Percentiles rank a stretch among this genome's conserved stretches.
Evolutionary conservation across 2,113 vertebrate species (phyloP).

Genomic region (Pteropus alecto): DNA sequence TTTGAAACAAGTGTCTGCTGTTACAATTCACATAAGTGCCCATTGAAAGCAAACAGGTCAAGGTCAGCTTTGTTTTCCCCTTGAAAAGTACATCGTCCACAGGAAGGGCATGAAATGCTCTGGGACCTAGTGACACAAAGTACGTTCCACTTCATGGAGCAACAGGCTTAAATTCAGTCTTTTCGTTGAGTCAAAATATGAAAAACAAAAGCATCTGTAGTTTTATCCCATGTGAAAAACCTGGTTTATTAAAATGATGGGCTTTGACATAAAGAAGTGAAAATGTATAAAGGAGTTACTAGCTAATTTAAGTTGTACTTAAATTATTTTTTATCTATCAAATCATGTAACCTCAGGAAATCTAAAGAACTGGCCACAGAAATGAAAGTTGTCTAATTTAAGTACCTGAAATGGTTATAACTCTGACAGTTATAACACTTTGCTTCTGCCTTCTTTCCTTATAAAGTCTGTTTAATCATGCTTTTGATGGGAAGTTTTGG

Average conservation of each 20-base stretch:
- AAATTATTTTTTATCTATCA: background rate
- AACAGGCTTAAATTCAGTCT: background rate
- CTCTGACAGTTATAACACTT: background rate
- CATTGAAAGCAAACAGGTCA: constrained; percentile 29
- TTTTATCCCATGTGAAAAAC: background rate
- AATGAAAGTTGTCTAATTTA: constrained; percentile 15
- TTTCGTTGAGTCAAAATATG: background rate
- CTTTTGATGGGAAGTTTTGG: background rate
- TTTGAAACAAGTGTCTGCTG: background rate
- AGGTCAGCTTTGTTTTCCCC: constrained; percentile 54
- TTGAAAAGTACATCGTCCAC: background rate
- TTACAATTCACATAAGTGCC: constrained; percentile 11
- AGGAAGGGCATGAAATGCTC: background rate
- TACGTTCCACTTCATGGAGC: background rate
- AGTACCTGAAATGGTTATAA: background rate
- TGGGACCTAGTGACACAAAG: background rate
- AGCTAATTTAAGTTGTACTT: background rate
- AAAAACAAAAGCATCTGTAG: background rate
- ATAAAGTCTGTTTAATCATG: background rate
- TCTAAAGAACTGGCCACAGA: background rate
- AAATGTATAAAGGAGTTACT: background rate
- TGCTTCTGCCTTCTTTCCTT: background rate
- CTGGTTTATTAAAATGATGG: constrained; percentile 34
- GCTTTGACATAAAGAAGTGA: constrained; percentile 5
- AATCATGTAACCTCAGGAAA: background rate